Conservation (phyloP, 2,797 vertebrate genomes). For the Rhinatrema bivittatum region DNA sequence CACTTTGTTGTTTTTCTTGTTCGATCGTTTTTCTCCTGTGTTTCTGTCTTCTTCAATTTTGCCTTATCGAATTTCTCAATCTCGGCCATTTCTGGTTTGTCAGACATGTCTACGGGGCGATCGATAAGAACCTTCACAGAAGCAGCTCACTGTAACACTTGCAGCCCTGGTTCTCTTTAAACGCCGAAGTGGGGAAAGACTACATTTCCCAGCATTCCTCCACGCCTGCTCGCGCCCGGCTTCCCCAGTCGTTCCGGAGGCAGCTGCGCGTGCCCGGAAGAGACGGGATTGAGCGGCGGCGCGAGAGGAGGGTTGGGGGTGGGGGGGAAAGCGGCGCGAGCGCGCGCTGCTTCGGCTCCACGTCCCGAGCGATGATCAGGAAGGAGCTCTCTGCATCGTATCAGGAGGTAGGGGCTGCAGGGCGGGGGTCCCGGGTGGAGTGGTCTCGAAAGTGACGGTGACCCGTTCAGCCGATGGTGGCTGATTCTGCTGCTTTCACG, state of each 20-base stretch:
- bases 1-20: slow-evolving; percentile 82
- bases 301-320: background rate
- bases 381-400: slow-evolving; percentile 63
- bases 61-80: slow-evolving; percentile 77
- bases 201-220: slow-evolving; percentile 32
- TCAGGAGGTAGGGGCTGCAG: slow-evolving; percentile 62
- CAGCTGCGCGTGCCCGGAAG: background rate
- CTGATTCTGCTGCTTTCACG: too few species aligned
- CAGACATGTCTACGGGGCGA: slow-evolving; percentile 74
- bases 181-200: too few species aligned
- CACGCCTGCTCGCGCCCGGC: too few species aligned
- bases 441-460: background rate
- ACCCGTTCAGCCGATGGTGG: too few species aligned
- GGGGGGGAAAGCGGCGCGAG: background rate
- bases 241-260: too few species aligned
- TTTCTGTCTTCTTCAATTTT: slow-evolving; percentile 85
- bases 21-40: slow-evolving; percentile 85
- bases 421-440: background rate
- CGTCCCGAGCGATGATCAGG: slow-evolving; percentile 58
- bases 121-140: too few species aligned
- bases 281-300: background rate
- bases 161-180: too few species aligned
- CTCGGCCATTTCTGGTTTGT: slow-evolving; percentile 77
- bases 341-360: background rate
- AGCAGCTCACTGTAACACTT: too few species aligned